Base-by-base conservation (phyloP, 2,113 vertebrate genomes). In the Galeopterus variegatus region DNA sequence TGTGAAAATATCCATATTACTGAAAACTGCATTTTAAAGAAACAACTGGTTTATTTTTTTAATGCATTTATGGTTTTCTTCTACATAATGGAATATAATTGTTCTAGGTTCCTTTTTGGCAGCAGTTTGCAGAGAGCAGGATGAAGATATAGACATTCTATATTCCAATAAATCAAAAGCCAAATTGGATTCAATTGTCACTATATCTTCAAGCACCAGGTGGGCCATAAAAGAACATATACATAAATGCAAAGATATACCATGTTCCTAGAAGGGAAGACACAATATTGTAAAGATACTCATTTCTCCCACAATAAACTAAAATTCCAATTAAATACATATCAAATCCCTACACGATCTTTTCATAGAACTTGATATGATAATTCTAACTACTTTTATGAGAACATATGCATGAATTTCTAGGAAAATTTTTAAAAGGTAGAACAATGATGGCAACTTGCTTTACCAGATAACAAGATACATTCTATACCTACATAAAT, bases 141-240 rank as follows among this genome's bases (percentile, higher is more conserved):
- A 28, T 65, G 11, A 93, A 8, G 13, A 67, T 54, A 6, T 76
- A 82, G 65, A 69, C 50, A 69, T 3, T 56, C 13, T 85, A 93
- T 88, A 93, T 86, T 93, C 7, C 19, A 82, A 60, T 75, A 90
- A 72, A 82, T 91, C 73, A 94, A 93, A 94, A 85, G 11, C 4
- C 62, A 96, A 97, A 91, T 48, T 88, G n/a, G 23, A 83, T 93
- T 89, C 60, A 94, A 33, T 75, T 95, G 50, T 83, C 36, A 85
- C 48, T 72, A 24, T 54, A 12, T 14, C 5, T 73, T 95, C 10
- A 88, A 69, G 72, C 64, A 81, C n/a, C n/a, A 95, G 62, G 28
- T 54, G 82, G 4, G 23, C 24, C 60, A 90, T 62, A 76, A 88
- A 93, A 69, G 24, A 92, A 62, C 9, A 65, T 70, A 26, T 56